Conservation (phyloP, 2,888 invertebrate genomes). For the Ptycholaimellus sp. region DNA sequence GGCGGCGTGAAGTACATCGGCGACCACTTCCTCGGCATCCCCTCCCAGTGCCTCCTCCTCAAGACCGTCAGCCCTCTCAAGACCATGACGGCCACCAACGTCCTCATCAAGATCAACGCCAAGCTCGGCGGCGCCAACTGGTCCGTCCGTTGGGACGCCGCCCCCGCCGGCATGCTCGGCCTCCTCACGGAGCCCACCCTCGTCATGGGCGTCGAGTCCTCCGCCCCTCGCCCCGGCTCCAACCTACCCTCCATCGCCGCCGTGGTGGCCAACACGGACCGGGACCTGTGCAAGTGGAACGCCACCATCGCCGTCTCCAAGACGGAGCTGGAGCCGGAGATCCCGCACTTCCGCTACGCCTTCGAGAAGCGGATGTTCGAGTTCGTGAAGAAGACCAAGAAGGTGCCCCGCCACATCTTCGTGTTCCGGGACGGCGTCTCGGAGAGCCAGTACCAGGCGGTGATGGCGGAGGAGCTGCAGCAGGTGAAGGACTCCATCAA, state of each 20-base stretch:
- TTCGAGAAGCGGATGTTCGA: too few relatives aligned
- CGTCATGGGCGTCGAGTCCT: conserved; percentile 96
- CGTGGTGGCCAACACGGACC: conserved; percentile 96
- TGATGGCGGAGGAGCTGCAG: conserved; percentile 82
- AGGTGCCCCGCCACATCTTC: too few relatives aligned
- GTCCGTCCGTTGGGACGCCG: conserved; percentile 88
- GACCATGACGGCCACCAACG: conserved; percentile 91
- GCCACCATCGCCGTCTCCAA: conserved; percentile 92
- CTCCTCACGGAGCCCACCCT: conserved; percentile 98
- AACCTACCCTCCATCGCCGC: conserved; percentile 56
- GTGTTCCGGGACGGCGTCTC: conserved; percentile 97
- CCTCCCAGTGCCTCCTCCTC: conserved; percentile 98
- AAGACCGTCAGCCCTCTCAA: conserved; percentile 99
- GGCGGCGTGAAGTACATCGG: conserved; percentile 97
- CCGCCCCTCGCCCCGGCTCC: conserved; percentile 96
- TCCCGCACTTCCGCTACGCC: conserved; percentile 99
- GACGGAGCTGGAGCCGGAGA: conserved; percentile 84
- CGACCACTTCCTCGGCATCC: conserved; percentile 94
- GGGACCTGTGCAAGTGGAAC: conserved; percentile 91
- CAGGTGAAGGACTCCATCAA: conserved; percentile 95
- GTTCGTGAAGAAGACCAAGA: too few relatives aligned
- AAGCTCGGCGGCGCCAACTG: conserved; percentile 97
- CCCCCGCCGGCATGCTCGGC: conserved; percentile 39
- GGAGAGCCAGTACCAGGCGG: conserved; percentile 90
- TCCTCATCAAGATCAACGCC: conserved; percentile 97